Conservation (phyloP, 2,113 vertebrate genomes). For the Lophotis ruficrista region DNA sequence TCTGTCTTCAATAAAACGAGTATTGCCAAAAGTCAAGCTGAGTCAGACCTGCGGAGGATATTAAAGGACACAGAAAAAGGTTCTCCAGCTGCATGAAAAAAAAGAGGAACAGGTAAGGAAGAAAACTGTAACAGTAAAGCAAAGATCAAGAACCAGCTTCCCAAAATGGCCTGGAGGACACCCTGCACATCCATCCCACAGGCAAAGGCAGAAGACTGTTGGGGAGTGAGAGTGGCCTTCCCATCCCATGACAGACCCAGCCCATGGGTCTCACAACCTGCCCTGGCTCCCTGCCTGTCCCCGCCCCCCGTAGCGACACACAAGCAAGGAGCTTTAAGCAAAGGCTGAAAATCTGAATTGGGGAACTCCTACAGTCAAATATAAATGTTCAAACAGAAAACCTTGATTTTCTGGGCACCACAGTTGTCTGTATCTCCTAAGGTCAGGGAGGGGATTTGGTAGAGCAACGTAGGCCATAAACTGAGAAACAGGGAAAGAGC, state of each 20-base stretch:
- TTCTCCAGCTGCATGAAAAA: background rate
- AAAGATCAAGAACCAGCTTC: background rate
- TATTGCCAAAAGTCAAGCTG: slow-evolving; percentile 19
- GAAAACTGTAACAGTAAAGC: background rate
- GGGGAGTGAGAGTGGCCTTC: background rate
- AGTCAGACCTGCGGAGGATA: background rate
- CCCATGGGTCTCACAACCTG: background rate
- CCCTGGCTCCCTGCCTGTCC: background rate
- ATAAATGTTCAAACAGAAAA: background rate
- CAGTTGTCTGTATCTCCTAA: background rate
- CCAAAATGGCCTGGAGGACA: background rate
- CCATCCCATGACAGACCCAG: background rate
- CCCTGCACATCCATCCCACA: background rate
- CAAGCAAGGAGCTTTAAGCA: background rate
- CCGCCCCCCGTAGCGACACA: rapidly evolving
- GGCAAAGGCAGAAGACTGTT: rapidly evolving
- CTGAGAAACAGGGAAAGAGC: background rate
- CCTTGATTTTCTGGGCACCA: rapidly evolving
- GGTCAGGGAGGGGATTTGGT: background rate
- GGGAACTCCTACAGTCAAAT: background rate
- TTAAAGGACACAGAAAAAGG: slow-evolving; percentile 7
- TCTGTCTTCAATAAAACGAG: slow-evolving; percentile 8
- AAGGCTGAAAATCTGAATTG: background rate
- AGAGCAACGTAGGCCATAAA: background rate
- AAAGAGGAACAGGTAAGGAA: background rate